These are phyloP conservation scores for Wiebesia pumilae DNA, from an alignment of 1,140 invertebrate species.

Conservation along the genomic window DNA sequence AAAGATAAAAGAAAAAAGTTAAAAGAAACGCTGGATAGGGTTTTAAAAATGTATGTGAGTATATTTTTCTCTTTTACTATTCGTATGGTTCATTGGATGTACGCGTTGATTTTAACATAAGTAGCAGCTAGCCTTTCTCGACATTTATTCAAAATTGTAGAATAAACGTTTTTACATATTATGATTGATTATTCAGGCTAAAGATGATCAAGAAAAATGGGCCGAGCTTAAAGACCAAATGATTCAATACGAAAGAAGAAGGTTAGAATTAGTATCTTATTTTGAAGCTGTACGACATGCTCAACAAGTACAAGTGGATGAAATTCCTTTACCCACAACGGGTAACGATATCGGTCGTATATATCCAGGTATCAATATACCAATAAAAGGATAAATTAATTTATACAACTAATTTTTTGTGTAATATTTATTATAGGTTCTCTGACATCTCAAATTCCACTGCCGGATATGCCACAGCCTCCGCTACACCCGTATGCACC, in stretches of 20 bases:
- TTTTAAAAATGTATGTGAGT: slow-evolving; percentile 97
- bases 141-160: no score
- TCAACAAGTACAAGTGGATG: slow-evolving; percentile 96
- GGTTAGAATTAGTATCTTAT: slow-evolving; percentile 90
- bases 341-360: slow-evolving; percentile 69
- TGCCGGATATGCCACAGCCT: slow-evolving; percentile 82
- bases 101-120: no score
- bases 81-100: background rate
- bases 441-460: slow-evolving; percentile 84
- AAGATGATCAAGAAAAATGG: slow-evolving; percentile 97
- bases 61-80: slow-evolving; percentile 56
- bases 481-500: slow-evolving; percentile 72
- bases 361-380: slow-evolving; percentile 72
- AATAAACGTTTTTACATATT: background rate
- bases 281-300: slow-evolving; percentile 96
- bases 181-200: slow-evolving; percentile 79
- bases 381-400: background rate
- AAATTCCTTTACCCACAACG: slow-evolving; percentile 91
- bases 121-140: background rate
- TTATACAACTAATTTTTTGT: background rate
- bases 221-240: slow-evolving; percentile 92
- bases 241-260: slow-evolving; percentile 93
- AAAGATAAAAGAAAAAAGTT: slow-evolving; percentile 97
- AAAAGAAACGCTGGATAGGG: slow-evolving; percentile 94
- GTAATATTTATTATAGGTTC: slow-evolving; percentile 73